Conservation (phyloP, 1,140 invertebrate species). For the Drosophila parvula region DNA sequence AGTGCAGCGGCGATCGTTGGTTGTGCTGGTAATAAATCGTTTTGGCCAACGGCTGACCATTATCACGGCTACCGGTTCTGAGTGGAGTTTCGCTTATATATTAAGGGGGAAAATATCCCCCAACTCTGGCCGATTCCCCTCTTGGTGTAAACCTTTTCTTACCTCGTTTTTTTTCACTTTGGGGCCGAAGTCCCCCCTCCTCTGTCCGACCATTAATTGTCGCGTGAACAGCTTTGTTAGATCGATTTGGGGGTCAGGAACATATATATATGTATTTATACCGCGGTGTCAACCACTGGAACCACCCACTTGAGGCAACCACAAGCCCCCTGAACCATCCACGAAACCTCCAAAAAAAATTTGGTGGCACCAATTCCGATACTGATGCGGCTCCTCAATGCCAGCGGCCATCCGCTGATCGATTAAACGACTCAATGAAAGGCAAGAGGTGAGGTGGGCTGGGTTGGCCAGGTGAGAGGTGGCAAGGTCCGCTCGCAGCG, state of each 20-base stretch:
- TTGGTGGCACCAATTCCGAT: conserved; percentile 58
- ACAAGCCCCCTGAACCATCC: conserved; percentile 11
- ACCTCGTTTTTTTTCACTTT: background rate
- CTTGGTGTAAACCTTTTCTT: background rate
- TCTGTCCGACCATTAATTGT: conserved; percentile 69
- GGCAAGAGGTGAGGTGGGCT: background rate
- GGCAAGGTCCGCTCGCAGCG: conserved; percentile 35
- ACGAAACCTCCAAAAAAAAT: background rate
- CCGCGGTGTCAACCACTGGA: conserved; percentile 56
- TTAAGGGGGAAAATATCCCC: background rate
- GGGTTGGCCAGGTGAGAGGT: background rate
- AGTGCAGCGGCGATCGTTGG: conserved; percentile 15
- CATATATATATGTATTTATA: conserved; percentile 8
- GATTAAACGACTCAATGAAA: conserved; percentile 66
- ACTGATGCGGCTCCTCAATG: conserved; percentile 56
- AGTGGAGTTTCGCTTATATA: background rate
- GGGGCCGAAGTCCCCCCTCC: conserved; percentile 25
- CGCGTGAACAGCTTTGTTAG: conserved; percentile 72
- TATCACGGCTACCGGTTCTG: conserved; percentile 68
- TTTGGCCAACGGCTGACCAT: conserved; percentile 62
- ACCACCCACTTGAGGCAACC: conserved; percentile 17
- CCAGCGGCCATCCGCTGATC: conserved; percentile 72
- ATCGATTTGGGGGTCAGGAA: conserved; percentile 59
- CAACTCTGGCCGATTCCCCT: background rate
- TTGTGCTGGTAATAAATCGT: conserved; percentile 27